phyloP scores from a whole-genome alignment of 53 echinoderm and acorn worm genomes.

The Antedon mediterranea region DNA sequence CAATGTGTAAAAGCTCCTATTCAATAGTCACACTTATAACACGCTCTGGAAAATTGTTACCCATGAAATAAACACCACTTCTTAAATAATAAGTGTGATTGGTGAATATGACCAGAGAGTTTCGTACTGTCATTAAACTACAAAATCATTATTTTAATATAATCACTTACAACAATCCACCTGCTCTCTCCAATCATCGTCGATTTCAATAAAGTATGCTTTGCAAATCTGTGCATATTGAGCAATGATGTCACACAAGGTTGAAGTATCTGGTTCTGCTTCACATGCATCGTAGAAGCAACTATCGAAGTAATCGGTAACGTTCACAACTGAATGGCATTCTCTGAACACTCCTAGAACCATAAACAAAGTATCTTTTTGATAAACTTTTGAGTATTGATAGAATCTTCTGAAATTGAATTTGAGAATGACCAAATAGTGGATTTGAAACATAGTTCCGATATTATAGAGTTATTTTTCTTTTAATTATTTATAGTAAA shows the following conservation, averaged over 20 bases:
- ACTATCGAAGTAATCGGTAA: constrained; percentile 6
- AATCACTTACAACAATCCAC: constrained; percentile 18
- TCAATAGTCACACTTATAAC: too few species aligned
- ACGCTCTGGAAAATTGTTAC: too few species aligned
- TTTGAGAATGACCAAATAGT: too few species aligned
- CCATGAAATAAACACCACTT: too few species aligned
- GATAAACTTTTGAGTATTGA: too few species aligned
- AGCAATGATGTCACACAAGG: constrained; percentile 16
- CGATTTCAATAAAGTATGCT: background rate
- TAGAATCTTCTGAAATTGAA: too few species aligned
- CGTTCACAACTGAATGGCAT: constrained; percentile 22
- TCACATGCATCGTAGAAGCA: constrained; percentile 32
- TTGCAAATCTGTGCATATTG: constrained; percentile 20
- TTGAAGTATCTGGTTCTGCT: background rate
- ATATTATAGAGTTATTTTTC: too few species aligned
- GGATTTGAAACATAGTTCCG: too few species aligned
- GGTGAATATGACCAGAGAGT: too few species aligned
- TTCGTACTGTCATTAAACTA: background rate
- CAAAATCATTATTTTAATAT: background rate
- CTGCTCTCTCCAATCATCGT: background rate
- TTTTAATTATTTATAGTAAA: too few species aligned
- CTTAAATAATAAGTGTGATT: too few species aligned
- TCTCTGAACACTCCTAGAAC: constrained; percentile 23
- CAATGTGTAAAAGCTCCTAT: too few species aligned
- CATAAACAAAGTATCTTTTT: background rate